These are phyloP conservation scores for Meteorus cinctellus DNA, from an alignment of 2,888 invertebrate species.

Conservation along the genomic window DNA sequence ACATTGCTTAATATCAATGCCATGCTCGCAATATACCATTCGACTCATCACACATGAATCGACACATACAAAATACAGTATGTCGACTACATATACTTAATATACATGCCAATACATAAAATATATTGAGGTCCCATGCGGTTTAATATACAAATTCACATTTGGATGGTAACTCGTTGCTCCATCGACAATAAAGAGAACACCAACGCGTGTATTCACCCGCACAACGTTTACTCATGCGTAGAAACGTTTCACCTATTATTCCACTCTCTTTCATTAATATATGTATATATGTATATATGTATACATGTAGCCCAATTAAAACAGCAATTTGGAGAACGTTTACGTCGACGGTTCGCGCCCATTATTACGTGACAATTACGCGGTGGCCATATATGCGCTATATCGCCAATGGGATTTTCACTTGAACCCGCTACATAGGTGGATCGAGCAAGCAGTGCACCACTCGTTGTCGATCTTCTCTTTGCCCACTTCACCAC, in stretches of 20 bases:
- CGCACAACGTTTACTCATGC: conserved; percentile 33
- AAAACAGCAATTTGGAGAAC: conserved; percentile 57
- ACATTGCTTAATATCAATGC: neutral
- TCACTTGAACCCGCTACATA: conserved; percentile 16
- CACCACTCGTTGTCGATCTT: neutral
- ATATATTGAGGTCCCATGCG: conserved; percentile 19
- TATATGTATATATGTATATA: conserved; percentile 14
- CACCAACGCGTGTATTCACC: conserved; percentile 34
- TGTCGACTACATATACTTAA: neutral
- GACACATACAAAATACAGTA: neutral
- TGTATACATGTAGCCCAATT: conserved; percentile 49
- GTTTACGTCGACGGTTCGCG: conserved; percentile 49
- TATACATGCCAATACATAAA: conserved; percentile 30
- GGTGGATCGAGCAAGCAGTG: neutral
- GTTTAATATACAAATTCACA: conserved; percentile 34
- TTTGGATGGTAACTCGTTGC: conserved; percentile 44
- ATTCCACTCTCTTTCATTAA: conserved; percentile 42
- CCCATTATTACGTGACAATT: conserved; percentile 56
- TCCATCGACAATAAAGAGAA: conserved; percentile 54
- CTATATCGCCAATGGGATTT: conserved; percentile 25
- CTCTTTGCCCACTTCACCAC: neutral
- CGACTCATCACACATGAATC: neutral
- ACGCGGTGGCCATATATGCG: conserved; percentile 39
- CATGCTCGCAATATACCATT: neutral
- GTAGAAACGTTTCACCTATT: conserved; percentile 40